phyloP scores from a whole-genome alignment of 2,888 invertebrate species.

The Gastrophysa polygoni region DNA sequence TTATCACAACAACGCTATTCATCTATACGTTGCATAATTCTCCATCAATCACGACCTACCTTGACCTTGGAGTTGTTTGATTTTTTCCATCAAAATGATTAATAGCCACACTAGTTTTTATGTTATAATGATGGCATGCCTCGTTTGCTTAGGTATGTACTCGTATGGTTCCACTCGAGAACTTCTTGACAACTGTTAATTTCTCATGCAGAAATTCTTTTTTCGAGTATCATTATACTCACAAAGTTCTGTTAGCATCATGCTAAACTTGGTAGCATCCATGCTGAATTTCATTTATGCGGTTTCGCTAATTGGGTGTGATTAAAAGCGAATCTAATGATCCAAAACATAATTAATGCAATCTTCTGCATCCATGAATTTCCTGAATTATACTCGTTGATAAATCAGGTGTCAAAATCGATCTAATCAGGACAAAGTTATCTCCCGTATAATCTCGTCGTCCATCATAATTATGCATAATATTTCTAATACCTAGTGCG shows the following conservation, averaged over 20 bases:
- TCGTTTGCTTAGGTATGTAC: background rate
- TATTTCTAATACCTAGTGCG: background rate
- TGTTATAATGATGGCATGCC: background rate
- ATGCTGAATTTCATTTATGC: background rate
- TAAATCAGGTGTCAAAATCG: background rate
- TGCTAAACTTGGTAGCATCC: too few species aligned
- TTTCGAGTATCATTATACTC: too few species aligned
- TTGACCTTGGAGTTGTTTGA: conserved; percentile 12
- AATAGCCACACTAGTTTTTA: background rate
- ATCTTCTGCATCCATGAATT: too few species aligned
- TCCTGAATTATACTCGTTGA: too few species aligned
- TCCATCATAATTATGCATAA: background rate
- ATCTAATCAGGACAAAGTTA: background rate
- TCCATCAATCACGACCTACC: conserved; percentile 18
- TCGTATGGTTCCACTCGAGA: background rate
- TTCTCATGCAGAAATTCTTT: background rate
- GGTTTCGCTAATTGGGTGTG: background rate
- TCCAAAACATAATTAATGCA: background rate
- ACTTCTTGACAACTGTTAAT: background rate
- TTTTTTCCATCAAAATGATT: background rate
- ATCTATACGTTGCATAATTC: conserved; percentile 19
- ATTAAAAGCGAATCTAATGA: background rate
- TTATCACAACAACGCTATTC: too few species aligned
- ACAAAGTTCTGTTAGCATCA: too few species aligned
- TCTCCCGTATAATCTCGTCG: background rate